Evolutionary conservation across 2,113 vertebrate genomes (phyloP), one percentile per base, ranked within the genome.

Genomic region (Strix aluco): DNA sequence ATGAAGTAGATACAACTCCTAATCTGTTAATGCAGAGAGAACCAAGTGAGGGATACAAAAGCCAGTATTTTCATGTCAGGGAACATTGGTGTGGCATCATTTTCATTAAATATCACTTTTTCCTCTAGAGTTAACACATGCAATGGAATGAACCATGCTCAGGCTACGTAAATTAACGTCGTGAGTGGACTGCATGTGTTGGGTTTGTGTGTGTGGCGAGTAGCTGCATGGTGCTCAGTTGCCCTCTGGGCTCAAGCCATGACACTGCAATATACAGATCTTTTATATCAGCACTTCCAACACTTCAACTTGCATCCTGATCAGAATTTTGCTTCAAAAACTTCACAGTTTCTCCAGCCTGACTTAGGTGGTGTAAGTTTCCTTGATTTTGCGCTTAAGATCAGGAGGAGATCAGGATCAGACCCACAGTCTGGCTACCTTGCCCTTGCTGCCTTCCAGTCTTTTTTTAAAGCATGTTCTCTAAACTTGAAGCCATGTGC

Each of bases 401-500:
- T 66, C 27, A 73, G 42, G 22, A 74, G 12, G 36, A 84, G 78
- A 92, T 86, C 30, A 91, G 95, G 70, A 94, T 95, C 38, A 90
- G 52, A 47, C 22, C 42, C 61, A 51, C 66, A 91, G 92, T 82
- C 89, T 95, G 92, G 77, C 85, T 94, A 96, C 84, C 42, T 90
- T 92, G 88, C 84, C 81, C 88, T 84, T 72, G 44, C 22, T 89
- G 70, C 71, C 69, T 96, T 92, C 58, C 73, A 96, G 55, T 85
- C 83, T 94, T 90, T 78, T 84, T 95, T 81, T 83, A 72, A 86
- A 95, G 71, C 69, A 0, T 86, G 82, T 92, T 94, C 87, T 94
- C 92, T 96, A 94, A 95, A 94, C 92, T 97, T 12, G 2, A 89
- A 96, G 92, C 95, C 96, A 93, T 95, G 94, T 90, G 75, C 88